Conservation (phyloP, 2,113 vertebrate genomes). For the Ploceus nigricollis region DNA sequence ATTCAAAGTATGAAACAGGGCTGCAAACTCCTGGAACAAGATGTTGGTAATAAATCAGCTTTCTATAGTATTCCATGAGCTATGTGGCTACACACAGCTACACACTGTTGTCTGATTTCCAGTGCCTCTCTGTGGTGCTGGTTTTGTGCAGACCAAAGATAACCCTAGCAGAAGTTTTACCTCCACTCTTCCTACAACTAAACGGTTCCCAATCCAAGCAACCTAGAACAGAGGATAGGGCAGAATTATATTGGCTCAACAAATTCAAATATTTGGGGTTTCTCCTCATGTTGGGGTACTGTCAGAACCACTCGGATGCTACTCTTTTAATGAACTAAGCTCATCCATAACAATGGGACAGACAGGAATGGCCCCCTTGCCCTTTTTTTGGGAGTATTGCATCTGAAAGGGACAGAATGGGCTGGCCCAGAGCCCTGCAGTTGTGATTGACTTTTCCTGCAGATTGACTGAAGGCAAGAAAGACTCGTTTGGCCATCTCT, state of each 20-base stretch:
- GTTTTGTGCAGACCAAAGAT: constrained; percentile 39
- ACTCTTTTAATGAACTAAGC: not conserved
- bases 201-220: not conserved
- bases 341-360: not conserved
- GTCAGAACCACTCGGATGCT: fast-evolving
- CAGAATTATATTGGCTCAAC: not conserved
- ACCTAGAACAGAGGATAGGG: not conserved
- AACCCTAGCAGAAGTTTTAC: not conserved
- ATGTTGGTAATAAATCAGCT: constrained; percentile 27
- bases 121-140: not conserved
- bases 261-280: not conserved
- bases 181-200: not conserved
- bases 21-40: not conserved
- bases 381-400: not conserved
- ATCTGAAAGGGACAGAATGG: not conserved
- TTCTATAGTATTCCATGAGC: not conserved
- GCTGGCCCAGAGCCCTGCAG: not conserved
- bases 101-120: not conserved
- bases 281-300: not conserved
- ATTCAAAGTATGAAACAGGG: not conserved
- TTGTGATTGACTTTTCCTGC: not conserved
- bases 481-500: not conserved
- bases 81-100: not conserved
- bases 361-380: not conserved
- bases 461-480: not conserved